Evolutionary conservation across 1,140 invertebrate species (phyloP), one percentile per base, ranked within the genome.

Genomic region (Panagrolaimus sp.): DNA sequence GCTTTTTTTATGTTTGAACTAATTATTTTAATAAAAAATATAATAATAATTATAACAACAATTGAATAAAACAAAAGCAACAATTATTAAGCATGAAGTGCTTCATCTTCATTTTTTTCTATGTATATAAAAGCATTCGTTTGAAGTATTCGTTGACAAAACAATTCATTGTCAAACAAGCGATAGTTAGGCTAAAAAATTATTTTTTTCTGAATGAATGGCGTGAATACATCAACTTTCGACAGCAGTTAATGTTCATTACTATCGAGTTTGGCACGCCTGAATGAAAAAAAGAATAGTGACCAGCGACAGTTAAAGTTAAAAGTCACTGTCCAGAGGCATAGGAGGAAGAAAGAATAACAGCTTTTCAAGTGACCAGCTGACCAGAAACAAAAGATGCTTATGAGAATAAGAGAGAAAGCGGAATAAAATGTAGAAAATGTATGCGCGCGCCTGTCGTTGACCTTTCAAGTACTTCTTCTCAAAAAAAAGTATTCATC

Each of bases 251-350:
- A 27, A 11, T 57, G n/a, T 20, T 27, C 47, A 48, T n/a, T 23
- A 57, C 14, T 57, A 27, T 25, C 51, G 20, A 27, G 51, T 57
- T 57, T 57, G 51, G 51, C 51, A 57, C 51, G 51, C 51, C 51
- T 57, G 51, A 57, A 20, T 16, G 51, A 20, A 27, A 57, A 57
- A 20, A 57, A 57, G n/a, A 57, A 38, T 4, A 20, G 51, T 27
- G 51, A 20, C 20, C 20, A 16, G 8, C 51, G n/a, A n/a, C n/a
- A n/a, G n/a, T n/a, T n/a, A n/a, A n/a, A 20, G 9, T 57, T 27
- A 27, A 27, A 27, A 20, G 20, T 57, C 51, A 25, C 20, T 57
- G 51, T 57, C 14, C 51, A 20, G 13, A 11, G 51, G 20, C 20
- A 57, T 16, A 25, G 20, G 27, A 20, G 20, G 51, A 38, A 38